Percentiles rank a stretch among this genome's conserved stretches.
Evolutionary conservation across 2,113 vertebrate genomes (phyloP).

Genomic region (Diphyllodes magnificus): DNA sequence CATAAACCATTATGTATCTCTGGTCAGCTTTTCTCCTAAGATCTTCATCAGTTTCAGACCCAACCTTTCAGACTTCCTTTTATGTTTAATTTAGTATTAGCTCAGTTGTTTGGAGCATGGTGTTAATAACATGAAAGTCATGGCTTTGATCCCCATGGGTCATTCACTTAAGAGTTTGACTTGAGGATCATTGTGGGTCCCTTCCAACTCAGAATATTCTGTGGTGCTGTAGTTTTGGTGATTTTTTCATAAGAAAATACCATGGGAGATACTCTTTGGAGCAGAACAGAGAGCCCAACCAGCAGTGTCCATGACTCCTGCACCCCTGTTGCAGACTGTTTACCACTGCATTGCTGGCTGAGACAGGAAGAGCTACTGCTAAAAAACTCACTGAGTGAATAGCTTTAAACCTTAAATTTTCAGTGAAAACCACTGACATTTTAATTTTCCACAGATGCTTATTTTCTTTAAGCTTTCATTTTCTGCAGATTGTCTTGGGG

Average conservation of each 20-base stretch:
- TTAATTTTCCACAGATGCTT: background rate
- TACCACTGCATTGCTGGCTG: background rate
- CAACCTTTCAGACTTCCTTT: background rate
- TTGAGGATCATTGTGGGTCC: accelerated
- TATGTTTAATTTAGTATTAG: background rate
- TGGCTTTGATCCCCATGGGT: background rate
- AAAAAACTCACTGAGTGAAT: background rate
- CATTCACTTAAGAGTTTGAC: background rate
- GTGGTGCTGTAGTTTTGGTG: background rate
- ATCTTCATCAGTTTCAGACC: background rate
- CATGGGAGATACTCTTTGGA: background rate
- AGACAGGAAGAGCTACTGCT: background rate
- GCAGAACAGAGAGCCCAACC: background rate
- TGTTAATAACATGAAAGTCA: background rate
- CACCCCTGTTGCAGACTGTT: background rate
- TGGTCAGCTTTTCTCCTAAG: background rate
- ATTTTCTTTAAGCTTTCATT: background rate
- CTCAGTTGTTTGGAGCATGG: background rate
- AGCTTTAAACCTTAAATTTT: background rate
- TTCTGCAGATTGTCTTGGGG: background rate
- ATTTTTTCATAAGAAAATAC: background rate
- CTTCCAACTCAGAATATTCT: background rate
- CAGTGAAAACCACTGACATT: background rate
- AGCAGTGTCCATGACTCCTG: background rate
- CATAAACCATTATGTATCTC: accelerated